Conservation (phyloP, 2,113 vertebrate species). For the Caretta caretta region DNA sequence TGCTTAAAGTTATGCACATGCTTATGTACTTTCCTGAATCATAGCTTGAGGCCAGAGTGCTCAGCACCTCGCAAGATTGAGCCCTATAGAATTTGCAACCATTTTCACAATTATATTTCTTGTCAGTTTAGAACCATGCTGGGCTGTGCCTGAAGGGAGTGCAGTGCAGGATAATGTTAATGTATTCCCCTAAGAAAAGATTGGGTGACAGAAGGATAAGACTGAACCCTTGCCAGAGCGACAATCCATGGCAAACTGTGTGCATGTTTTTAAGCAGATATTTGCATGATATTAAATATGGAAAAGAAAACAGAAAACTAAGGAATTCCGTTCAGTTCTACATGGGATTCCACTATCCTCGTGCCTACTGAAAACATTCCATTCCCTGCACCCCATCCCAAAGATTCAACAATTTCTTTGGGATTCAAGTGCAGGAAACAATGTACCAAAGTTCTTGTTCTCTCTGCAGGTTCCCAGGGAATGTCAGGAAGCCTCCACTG, state of each 20-base stretch:
- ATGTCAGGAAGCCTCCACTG: background rate
- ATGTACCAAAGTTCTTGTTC: background rate
- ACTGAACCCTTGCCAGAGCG: rapidly evolving
- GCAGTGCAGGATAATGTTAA: background rate
- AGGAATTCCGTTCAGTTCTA: background rate
- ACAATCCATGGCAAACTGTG: rapidly evolving
- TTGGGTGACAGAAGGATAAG: background rate
- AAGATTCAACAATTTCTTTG: background rate
- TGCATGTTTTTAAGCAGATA: background rate
- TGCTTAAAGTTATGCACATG: background rate
- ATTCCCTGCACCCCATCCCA: rapidly evolving
- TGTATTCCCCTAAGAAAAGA: background rate
- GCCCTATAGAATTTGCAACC: background rate
- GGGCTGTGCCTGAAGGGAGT: background rate
- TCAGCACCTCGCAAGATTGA: rapidly evolving
- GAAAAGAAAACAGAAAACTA: background rate
- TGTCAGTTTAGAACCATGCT: rapidly evolving
- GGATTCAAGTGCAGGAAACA: background rate
- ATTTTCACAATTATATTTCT: rapidly evolving
- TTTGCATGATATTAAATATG: background rate
- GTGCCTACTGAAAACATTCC: background rate
- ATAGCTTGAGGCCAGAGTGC: background rate
- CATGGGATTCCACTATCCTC: background rate
- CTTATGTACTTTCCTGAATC: background rate
- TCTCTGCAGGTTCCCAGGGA: background rate